Conservation (phyloP, 1,140 invertebrate species). For the Drosophila jambulina region DNA sequence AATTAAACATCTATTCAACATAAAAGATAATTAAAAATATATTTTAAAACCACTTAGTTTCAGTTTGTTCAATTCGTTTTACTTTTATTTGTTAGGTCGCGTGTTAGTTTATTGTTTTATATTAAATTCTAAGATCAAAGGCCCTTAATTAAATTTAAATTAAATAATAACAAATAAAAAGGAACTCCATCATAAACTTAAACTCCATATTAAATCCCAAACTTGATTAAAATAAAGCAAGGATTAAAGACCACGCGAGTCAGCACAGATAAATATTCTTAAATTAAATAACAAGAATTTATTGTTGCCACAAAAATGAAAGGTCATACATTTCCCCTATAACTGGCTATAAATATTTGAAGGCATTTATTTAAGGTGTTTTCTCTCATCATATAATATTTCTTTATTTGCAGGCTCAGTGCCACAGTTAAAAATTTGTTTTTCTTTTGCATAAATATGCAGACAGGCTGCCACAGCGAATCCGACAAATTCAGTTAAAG, state of each 20-base stretch:
- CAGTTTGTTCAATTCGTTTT: not conserved
- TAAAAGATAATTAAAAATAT: too few species aligned
- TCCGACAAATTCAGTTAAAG: slow-evolving; percentile 35
- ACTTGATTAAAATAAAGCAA: not conserved
- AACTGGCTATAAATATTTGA: not conserved
- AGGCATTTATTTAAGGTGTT: slow-evolving; percentile 17
- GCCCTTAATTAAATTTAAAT: not conserved
- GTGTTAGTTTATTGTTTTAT: not conserved
- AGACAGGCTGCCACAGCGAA: slow-evolving; percentile 18
- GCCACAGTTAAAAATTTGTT: slow-evolving; percentile 14
- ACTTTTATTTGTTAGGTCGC: not conserved
- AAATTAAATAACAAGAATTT: not conserved
- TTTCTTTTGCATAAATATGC: slow-evolving; percentile 36
- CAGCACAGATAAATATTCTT: too few species aligned
- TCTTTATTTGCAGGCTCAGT: not conserved
- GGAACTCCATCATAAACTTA: rapidly evolving
- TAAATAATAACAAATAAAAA: not conserved
- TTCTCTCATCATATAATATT: not conserved
- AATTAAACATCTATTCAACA: too few species aligned
- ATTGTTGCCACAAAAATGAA: not conserved
- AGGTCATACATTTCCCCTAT: not conserved
- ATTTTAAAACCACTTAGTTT: not conserved
- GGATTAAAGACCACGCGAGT: not conserved
- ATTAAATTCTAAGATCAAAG: too few species aligned
- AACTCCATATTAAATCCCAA: not conserved